Evolutionary conservation across 1,140 invertebrate species (phyloP), one percentile per base, ranked within the genome.

Genomic region (Drosophila cardini): DNA sequence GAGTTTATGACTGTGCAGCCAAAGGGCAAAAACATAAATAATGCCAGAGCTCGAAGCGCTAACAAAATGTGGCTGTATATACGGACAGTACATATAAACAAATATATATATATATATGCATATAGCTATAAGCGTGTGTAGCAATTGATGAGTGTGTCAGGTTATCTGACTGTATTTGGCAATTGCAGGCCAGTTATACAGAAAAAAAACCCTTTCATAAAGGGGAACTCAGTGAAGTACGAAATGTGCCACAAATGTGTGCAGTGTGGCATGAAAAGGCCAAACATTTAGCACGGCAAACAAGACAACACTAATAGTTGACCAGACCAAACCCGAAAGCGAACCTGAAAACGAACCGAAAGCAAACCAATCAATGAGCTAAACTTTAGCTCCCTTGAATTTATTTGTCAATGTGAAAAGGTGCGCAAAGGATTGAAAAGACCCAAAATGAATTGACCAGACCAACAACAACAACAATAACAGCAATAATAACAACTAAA

Each of bases 211-310:
- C 82, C 72, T 73, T 78, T 77, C 61, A 42, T 36, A 72, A 83
- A 76, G 72, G 75, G 73, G 73, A 34, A 53, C 50, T 53, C 85
- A 80, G 50, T 89, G 67, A 89, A 84, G 73, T 78, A 89, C 79
- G 70, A 87, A 89, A 89, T 89, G 80, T 80, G 84, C 80, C 84
- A 89, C 84, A 90, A 89, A 89, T 83, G 77, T 84, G 84, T 82
- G 71, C 84, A 89, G 18, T 80, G 45, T 72, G 80, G 65, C 84
- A 76, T 89, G 70, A 80, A 89, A 89, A 84, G 84, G 84, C 67
- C 84, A 84, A 90, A 83, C 84, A 78, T 84, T 85, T 75, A 80
- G 71, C 72, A 62, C 61, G 63, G 73, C 76, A 86, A 89, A 80
- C 76, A 84, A 62, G 42, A 55, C 57, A 76, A 68, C 76, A 76